These are phyloP conservation scores for Vulpes ferrilata DNA, from an alignment of 2,113 vertebrate genomes.

Conservation along the genomic window DNA sequence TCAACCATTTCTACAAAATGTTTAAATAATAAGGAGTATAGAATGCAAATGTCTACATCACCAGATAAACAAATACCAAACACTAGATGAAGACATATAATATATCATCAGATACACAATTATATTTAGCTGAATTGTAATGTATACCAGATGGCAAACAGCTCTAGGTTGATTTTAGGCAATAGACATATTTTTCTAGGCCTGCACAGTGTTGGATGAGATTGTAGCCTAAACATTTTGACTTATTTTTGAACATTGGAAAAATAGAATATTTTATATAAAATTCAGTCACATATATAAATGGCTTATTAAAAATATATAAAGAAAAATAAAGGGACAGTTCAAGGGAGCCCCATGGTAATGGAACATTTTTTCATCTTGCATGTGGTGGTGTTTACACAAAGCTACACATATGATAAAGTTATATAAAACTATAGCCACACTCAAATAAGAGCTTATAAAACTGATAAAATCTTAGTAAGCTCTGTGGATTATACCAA, in stretches of 20 bases:
- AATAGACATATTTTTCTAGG: background rate
- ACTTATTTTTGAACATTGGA: conserved; percentile 37
- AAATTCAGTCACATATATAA: background rate
- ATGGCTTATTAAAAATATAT: background rate
- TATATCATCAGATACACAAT: background rate
- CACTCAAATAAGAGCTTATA: background rate
- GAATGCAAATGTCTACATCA: background rate
- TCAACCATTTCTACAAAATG: conserved; percentile 6
- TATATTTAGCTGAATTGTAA: background rate
- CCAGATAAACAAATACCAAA: background rate
- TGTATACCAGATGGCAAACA: background rate
- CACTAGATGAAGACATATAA: background rate
- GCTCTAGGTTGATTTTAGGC: background rate
- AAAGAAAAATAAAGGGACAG: background rate
- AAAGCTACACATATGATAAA: background rate
- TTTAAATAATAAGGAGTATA: background rate
- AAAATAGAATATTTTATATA: conserved; percentile 7
- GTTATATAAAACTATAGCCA: background rate
- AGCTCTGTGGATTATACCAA: background rate
- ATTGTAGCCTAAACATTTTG: background rate
- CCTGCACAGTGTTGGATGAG: background rate
- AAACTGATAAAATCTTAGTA: background rate
- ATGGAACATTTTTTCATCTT: background rate
- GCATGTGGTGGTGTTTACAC: background rate
- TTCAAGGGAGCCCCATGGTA: background rate